Conservation (phyloP, 64 coral and sea anemone species). For the Actinia equina region DNA sequence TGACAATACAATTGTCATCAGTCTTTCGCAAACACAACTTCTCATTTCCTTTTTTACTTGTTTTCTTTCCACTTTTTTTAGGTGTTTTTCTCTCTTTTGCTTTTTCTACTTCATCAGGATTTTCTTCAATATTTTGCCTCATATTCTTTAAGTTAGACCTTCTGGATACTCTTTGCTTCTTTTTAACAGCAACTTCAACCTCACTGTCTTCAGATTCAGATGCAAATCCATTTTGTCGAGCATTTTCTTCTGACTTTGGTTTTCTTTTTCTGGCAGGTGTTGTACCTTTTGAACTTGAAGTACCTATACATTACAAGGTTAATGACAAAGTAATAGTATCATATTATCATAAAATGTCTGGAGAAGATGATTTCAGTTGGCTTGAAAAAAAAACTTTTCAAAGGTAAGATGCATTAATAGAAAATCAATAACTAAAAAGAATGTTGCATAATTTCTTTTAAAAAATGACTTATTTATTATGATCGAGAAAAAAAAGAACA, state of each 20-base stretch:
- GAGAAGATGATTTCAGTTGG: background rate
- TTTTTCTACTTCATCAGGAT: background rate
- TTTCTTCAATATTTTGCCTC: background rate
- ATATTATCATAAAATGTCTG: background rate
- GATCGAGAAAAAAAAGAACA: no score
- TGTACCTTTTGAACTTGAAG: background rate
- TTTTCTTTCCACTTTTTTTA: background rate
- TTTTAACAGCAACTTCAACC: background rate
- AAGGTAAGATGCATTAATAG: no score
- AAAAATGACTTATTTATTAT: no score
- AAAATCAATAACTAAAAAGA: no score
- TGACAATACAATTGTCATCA: background rate
- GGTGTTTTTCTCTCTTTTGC: background rate
- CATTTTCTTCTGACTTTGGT: background rate
- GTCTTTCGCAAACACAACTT: background rate
- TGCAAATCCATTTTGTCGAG: background rate
- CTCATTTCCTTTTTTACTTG: background rate
- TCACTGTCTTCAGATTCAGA: background rate
- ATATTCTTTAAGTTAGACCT: background rate
- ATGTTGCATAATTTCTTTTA: no score
- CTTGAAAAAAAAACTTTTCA: no score
- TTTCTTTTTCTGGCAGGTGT: background rate
- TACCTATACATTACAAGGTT: background rate
- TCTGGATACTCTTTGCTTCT: background rate
- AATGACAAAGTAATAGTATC: background rate